phyloP scores from a whole-genome alignment of 1,140 invertebrate species.

The Paralvinella palmiformis region DNA sequence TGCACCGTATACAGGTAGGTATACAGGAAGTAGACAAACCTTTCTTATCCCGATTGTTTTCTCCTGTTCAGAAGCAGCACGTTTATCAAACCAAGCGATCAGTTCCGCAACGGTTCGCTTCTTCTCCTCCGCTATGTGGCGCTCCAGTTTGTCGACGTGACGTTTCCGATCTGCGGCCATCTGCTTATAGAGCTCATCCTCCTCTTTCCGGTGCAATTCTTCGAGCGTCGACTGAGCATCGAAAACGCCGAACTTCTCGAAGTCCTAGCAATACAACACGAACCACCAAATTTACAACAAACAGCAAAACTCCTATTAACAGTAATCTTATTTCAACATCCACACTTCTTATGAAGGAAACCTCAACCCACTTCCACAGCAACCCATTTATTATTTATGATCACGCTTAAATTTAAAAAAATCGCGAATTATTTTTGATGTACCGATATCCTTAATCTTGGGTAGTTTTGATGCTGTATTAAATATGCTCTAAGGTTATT shows the following conservation, averaged over 20 bases:
- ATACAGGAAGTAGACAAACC: conserved; percentile 12
- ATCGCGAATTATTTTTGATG: too few relatives aligned
- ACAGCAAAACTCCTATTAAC: background rate
- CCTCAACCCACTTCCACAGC: too few relatives aligned
- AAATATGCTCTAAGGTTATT: too few relatives aligned
- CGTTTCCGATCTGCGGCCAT: conserved; percentile 34
- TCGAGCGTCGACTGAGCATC: conserved; percentile 42
- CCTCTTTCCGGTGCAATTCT: conserved; percentile 35
- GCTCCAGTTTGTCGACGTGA: conserved; percentile 33
- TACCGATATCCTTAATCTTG: too few relatives aligned
- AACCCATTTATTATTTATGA: too few relatives aligned
- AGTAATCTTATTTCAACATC: too few relatives aligned
- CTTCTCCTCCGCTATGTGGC: conserved; percentile 36
- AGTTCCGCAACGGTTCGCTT: conserved; percentile 38
- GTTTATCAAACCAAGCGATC: conserved; percentile 33
- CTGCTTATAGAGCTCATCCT: conserved; percentile 40
- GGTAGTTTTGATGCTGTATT: too few relatives aligned
- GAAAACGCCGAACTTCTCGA: conserved; percentile 39
- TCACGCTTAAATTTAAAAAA: too few relatives aligned
- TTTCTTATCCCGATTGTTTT: conserved; percentile 22
- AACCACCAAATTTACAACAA: too few relatives aligned
- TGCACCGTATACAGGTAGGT: background rate
- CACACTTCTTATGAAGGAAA: too few relatives aligned
- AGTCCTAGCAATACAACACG: conserved; percentile 34
- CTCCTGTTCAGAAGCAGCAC: conserved; percentile 24